Evolutionary conservation across 2,113 vertebrate species (phyloP).

Genomic region (Anarhynchus alexandrinus): DNA sequence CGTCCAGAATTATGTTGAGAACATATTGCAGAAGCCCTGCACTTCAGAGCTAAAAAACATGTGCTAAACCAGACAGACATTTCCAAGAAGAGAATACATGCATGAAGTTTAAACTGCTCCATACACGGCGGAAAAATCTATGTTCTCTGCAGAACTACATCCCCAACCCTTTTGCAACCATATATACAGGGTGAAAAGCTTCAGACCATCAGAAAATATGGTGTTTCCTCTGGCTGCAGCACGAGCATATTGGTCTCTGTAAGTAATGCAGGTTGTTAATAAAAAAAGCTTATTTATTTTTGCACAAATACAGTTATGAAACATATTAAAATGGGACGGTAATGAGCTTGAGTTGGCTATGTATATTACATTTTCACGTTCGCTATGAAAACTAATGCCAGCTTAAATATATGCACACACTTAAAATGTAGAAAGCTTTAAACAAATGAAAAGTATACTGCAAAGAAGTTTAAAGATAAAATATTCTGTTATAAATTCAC

Average conservation of each 20-base stretch:
- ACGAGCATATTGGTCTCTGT: neutral
- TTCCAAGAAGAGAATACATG: neutral
- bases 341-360: neutral
- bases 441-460: neutral
- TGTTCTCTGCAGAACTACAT: neutral
- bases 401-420: neutral
- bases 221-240: neutral
- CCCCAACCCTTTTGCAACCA: neutral
- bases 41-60: neutral
- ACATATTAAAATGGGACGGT: neutral
- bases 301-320: neutral
- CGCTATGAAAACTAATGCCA: neutral
- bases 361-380: neutral
- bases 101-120: neutral
- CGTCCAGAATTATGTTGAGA: slow-evolving; percentile 25
- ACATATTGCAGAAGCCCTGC: slow-evolving; percentile 12
- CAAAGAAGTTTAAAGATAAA: neutral
- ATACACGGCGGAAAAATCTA: accelerated
- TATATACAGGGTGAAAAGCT: neutral
- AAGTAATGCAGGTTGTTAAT: neutral
- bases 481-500: neutral
- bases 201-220: neutral
- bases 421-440: neutral
- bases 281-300: neutral
- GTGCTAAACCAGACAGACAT: neutral